phyloP scores from a whole-genome alignment of 2,113 vertebrate genomes.

The Anolis carolinensis region DNA sequence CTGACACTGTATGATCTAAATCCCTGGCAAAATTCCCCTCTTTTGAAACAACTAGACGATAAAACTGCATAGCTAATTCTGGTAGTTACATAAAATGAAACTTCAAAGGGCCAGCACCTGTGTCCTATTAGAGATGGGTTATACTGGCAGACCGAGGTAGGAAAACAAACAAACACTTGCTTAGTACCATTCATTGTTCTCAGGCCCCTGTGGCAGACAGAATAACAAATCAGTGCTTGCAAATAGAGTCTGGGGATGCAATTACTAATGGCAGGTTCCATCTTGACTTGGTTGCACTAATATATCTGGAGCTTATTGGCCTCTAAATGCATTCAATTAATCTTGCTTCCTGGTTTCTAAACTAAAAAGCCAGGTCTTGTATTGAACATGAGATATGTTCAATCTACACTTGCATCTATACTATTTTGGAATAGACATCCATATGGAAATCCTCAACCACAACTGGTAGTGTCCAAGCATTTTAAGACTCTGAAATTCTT shows the following conservation, averaged over 20 bases:
- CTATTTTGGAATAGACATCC: neutral
- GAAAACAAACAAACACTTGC: neutral
- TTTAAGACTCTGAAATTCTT: neutral
- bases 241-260: neutral
- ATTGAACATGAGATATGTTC: neutral
- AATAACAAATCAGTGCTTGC: neutral
- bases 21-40: neutral
- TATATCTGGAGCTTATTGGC: neutral
- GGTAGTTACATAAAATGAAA: neutral
- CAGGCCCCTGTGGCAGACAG: neutral
- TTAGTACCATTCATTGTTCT: neutral
- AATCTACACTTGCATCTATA: neutral
- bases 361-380: neutral
- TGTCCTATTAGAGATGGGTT: slow-evolving; percentile 1
- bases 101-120: slow-evolving; percentile 14
- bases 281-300: slow-evolving; percentile 1
- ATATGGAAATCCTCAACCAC: neutral
- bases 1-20: neutral
- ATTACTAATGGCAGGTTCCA: neutral
- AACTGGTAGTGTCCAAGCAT: no score
- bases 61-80: neutral
- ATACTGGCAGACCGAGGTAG: neutral
- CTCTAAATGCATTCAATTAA: neutral
- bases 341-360: neutral
- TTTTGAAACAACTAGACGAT: neutral